Percentiles rank a stretch among this genome's conserved stretches.
phyloP scores from a whole-genome alignment of 2,797 vertebrate species.

The Anguilla megastoma region DNA sequence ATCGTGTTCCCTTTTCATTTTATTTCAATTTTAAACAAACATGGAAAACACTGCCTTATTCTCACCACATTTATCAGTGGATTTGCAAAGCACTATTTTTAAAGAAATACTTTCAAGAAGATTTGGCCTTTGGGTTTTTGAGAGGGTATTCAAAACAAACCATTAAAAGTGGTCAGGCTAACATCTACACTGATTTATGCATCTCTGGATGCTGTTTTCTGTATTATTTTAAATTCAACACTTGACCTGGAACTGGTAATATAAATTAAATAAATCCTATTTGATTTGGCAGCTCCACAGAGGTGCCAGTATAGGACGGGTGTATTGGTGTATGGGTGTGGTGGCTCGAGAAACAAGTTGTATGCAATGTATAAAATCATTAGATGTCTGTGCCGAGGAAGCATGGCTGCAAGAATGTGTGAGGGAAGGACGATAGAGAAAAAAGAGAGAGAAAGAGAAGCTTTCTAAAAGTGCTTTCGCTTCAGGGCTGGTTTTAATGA shows the following conservation, averaged over 20 bases:
- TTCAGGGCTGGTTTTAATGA: constrained; percentile 87
- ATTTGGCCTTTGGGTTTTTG: constrained; percentile 21
- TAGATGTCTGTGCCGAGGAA: constrained; percentile 61
- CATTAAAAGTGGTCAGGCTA: constrained; percentile 13
- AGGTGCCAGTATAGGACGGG: constrained; percentile 53
- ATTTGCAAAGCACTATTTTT: not conserved
- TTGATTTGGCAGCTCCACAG: constrained; percentile 59
- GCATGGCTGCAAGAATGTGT: constrained; percentile 72
- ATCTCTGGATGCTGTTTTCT: constrained; percentile 28
- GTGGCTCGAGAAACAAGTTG: constrained; percentile 50
- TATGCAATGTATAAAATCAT: constrained; percentile 59
- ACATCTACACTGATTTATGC: constrained; percentile 32
- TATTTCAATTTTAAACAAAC: not conserved
- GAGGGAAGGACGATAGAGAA: constrained; percentile 69
- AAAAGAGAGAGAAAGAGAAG: constrained; percentile 22
- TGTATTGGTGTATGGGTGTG: constrained; percentile 36
- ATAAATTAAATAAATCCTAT: constrained; percentile 46
- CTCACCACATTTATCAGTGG: not conserved
- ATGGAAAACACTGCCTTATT: not conserved
- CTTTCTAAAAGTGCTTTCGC: constrained; percentile 78
- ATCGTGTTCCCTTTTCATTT: not conserved
- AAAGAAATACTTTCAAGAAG: not conserved
- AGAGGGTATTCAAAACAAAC: constrained; percentile 25
- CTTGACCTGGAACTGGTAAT: constrained; percentile 37
- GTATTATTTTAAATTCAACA: constrained; percentile 31